Conservation (phyloP, 1,140 invertebrate genomes). For the Agrypnia vestita region DNA sequence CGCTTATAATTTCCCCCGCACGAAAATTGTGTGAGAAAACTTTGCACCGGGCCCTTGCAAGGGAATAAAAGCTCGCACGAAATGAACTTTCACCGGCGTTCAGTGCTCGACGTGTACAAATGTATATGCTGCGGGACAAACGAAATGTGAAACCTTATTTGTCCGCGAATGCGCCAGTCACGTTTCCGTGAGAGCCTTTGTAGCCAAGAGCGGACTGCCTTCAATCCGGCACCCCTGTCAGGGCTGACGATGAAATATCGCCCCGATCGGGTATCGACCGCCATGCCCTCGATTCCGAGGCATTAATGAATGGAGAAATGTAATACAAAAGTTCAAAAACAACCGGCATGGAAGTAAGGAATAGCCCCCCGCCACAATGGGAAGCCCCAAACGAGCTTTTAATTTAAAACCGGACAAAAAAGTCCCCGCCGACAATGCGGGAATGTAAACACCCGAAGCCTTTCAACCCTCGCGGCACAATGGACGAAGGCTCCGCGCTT, state of each 20-base stretch:
- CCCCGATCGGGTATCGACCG: background rate
- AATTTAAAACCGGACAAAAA: constrained; percentile 48
- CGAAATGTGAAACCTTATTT: too few relatives aligned
- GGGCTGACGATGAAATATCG: constrained; percentile 44
- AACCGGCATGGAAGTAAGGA: constrained; percentile 23
- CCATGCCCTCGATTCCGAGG: background rate
- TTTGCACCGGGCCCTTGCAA: too few relatives aligned
- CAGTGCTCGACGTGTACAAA: too few relatives aligned
- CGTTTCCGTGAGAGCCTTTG: background rate
- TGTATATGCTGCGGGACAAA: too few relatives aligned
- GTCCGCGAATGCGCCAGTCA: background rate
- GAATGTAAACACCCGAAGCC: constrained; percentile 42
- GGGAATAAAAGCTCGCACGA: too few relatives aligned
- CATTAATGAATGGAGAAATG: constrained; percentile 2
- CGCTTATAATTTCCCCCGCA: too few relatives aligned
- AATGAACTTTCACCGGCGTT: too few relatives aligned
- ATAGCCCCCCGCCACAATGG: constrained; percentile 21
- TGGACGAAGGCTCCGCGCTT: constrained; percentile 5
- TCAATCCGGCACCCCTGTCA: constrained; percentile 34
- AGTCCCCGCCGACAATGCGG: constrained; percentile 29
- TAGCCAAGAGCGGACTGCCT: background rate
- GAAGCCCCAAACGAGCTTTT: constrained; percentile 46
- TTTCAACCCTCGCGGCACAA: constrained; percentile 30
- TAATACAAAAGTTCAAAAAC: constrained; percentile 9
- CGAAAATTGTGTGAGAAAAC: too few relatives aligned